These are phyloP conservation scores for Meloidogyne exigua DNA, from an alignment of 1,140 invertebrate species.

Conservation along the genomic window DNA sequence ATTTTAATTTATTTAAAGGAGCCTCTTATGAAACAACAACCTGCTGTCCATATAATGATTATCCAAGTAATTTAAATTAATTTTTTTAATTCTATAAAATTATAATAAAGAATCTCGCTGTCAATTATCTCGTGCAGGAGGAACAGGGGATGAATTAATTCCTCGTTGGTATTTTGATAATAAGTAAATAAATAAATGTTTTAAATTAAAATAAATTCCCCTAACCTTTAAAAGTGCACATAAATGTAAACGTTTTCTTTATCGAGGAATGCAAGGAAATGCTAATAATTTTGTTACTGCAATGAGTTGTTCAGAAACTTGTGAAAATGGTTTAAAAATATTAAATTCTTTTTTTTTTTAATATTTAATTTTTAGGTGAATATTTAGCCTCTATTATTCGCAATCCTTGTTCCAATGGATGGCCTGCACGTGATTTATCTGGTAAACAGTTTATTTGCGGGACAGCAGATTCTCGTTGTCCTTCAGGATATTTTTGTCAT, in stretches of 20 bases:
- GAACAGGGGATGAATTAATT: conserved; percentile 56
- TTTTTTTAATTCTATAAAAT: conserved; percentile 12
- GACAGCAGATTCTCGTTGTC: conserved; percentile 40
- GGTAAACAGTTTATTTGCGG: conserved; percentile 39
- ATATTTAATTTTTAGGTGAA: conserved; percentile 11
- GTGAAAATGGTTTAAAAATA: conserved; percentile 19
- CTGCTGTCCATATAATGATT: conserved; percentile 48
- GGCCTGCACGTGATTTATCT: conserved; percentile 41
- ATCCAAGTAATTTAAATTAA: conserved; percentile 26
- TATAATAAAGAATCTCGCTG: conserved; percentile 44
- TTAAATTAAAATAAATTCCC: background rate
- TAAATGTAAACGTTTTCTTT: conserved; percentile 61
- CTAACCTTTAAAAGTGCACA: conserved; percentile 28
- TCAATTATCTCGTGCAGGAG: conserved; percentile 45
- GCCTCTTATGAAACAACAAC: conserved; percentile 57
- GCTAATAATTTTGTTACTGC: conserved; percentile 61
- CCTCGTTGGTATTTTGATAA: conserved; percentile 61
- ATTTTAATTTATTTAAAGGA: conserved; percentile 46
- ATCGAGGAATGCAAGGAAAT: conserved; percentile 60
- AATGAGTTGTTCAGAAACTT: conserved; percentile 36
- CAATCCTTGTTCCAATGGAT: conserved; percentile 41
- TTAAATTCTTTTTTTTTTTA: conserved; percentile 10
- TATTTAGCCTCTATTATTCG: conserved; percentile 14
- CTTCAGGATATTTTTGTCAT: conserved; percentile 58
- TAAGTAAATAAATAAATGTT: conserved; percentile 18